Evolutionary conservation across 2,888 invertebrate species (phyloP).

Genomic region (Hybos culiciformis): DNA sequence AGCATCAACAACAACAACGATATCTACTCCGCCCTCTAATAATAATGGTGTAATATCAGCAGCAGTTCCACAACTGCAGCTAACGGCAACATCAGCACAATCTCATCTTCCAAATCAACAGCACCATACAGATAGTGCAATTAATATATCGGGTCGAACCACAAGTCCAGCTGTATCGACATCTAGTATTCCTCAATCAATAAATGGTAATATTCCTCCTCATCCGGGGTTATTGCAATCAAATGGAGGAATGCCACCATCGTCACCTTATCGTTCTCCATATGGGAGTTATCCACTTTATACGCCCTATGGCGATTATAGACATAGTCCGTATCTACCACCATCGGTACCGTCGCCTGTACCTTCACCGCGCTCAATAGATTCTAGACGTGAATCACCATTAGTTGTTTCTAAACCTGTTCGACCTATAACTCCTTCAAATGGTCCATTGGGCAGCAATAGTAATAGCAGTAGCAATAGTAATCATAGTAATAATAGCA

Average conservation of each 20-base stretch:
- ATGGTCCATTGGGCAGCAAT: slow-evolving; percentile 14
- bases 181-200: slow-evolving; percentile 19
- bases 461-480: slow-evolving; percentile 14
- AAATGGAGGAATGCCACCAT: slow-evolving; percentile 26
- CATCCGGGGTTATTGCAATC: slow-evolving; percentile 17
- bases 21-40: slow-evolving; percentile 11
- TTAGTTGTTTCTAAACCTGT: slow-evolving; percentile 20
- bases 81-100: slow-evolving; percentile 30
- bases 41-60: slow-evolving; percentile 30
- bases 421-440: slow-evolving; percentile 20
- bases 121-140: slow-evolving; percentile 22
- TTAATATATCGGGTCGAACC: slow-evolving; percentile 29
- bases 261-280: slow-evolving; percentile 29
- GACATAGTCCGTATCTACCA: slow-evolving; percentile 60
- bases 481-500: slow-evolving; percentile 4
- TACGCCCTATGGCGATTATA: slow-evolving; percentile 64
- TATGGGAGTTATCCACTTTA: slow-evolving; percentile 47
- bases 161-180: slow-evolving; percentile 35
- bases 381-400: slow-evolving; percentile 34
- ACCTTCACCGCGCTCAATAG: slow-evolving; percentile 48
- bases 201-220: slow-evolving; percentile 22
- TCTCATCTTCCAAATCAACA: slow-evolving; percentile 14
- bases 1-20: slow-evolving; percentile 33
- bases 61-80: slow-evolving; percentile 20
- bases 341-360: slow-evolving; percentile 46